Conservation (phyloP, 92 coral and sea anemone species). For the Palythoa grandis region DNA sequence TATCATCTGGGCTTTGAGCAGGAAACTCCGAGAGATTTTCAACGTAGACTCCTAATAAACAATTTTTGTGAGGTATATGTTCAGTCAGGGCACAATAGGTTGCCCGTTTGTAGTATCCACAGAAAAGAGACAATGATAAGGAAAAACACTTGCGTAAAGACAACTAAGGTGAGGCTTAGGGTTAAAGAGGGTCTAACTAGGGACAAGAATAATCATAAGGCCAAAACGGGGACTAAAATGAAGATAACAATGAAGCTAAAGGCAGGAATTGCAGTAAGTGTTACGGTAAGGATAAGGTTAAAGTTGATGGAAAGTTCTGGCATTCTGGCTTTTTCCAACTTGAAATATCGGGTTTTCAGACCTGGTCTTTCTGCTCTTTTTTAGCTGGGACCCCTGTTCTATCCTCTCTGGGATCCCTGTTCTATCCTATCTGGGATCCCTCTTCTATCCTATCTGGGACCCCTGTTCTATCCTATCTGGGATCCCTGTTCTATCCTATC, state of each 20-base stretch:
- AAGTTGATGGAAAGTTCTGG: not conserved
- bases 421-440: no score
- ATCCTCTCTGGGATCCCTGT: no score
- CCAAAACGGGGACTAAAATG: not conserved
- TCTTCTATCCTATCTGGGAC: no score
- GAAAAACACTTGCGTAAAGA: no score
- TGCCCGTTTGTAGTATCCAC: no score
- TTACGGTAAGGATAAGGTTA: not conserved
- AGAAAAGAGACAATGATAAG: no score
- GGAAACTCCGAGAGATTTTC: conserved; percentile 76
- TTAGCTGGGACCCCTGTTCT: no score
- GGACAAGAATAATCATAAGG: not conserved
- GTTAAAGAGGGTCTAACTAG: not conserved
- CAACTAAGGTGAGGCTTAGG: not conserved
- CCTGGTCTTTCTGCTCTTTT: no score
- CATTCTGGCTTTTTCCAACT: no score
- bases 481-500: no score
- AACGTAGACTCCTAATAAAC: conserved; percentile 72
- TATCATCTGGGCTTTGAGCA: conserved; percentile 71
- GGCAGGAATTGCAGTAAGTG: not conserved
- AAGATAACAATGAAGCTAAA: not conserved
- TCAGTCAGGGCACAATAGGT: not conserved
- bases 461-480: no score
- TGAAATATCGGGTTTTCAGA: no score
- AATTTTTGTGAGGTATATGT: not conserved